Evolutionary conservation across 1,140 invertebrate species (phyloP).

Genomic region (Leptestheria dahalacensis): DNA sequence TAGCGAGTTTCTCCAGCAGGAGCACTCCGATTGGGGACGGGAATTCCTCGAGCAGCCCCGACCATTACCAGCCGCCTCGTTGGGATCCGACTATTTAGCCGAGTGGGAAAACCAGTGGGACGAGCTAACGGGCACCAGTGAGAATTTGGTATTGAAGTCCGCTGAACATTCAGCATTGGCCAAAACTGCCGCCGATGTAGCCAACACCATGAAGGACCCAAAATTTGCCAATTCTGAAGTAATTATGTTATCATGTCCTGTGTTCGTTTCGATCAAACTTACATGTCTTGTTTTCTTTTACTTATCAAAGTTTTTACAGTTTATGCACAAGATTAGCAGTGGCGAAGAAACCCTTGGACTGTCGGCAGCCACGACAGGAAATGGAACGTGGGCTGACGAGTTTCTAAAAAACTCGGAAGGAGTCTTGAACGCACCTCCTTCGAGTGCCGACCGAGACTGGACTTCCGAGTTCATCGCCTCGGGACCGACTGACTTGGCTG

Average conservation of each 20-base stretch:
- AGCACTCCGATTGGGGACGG: slow-evolving; percentile 31
- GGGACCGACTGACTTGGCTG: slow-evolving; percentile 3
- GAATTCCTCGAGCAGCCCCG: slow-evolving; percentile 26
- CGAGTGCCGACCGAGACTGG: slow-evolving; percentile 20
- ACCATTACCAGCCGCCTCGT: slow-evolving; percentile 26
- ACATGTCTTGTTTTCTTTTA: slow-evolving; percentile 8
- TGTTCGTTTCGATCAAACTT: too few species aligned
- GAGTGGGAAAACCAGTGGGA: slow-evolving; percentile 9
- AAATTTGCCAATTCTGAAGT: slow-evolving; percentile 52
- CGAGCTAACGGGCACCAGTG: slow-evolving; percentile 15
- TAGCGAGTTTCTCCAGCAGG: slow-evolving; percentile 14
- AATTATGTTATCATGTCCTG: too few species aligned
- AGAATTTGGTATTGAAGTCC: slow-evolving; percentile 21
- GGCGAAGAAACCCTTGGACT: slow-evolving; percentile 31
- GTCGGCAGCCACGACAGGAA: slow-evolving; percentile 20
- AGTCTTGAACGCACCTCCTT: slow-evolving; percentile 27
- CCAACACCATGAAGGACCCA: slow-evolving; percentile 38
- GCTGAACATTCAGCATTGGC: slow-evolving; percentile 33
- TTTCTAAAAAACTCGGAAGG: slow-evolving; percentile 17
- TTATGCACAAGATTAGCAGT: slow-evolving; percentile 61
- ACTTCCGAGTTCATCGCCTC: slow-evolving; percentile 8
- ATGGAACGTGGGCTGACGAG: slow-evolving; percentile 23
- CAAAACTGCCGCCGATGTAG: slow-evolving; percentile 39
- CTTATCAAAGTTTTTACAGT: slow-evolving; percentile 49
- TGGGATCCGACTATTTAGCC: slow-evolving; percentile 29